Evolutionary conservation across 1,140 invertebrate species (phyloP).

Genomic region (Apis cerana): DNA sequence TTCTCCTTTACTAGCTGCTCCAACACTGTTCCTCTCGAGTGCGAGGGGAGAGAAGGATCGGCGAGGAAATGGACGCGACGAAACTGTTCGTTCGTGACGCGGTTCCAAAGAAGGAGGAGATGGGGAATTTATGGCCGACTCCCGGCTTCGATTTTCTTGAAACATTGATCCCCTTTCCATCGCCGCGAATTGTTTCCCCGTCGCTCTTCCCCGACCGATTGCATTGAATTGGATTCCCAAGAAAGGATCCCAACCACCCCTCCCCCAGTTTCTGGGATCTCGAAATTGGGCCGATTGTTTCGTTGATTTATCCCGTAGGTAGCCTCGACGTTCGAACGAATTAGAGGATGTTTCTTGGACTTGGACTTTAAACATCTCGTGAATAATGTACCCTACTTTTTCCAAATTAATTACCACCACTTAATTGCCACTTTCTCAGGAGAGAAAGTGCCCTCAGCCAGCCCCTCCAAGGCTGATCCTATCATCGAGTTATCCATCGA

Average conservation of each 20-base stretch:
- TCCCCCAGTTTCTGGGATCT: background rate
- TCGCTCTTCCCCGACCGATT: slow-evolving; percentile 4
- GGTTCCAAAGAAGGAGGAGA: slow-evolving; percentile 34
- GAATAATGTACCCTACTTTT: too few relatives aligned
- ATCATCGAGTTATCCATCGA: too few relatives aligned
- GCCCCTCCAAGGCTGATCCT: too few relatives aligned
- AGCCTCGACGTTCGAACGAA: background rate
- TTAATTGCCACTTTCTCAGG: too few relatives aligned
- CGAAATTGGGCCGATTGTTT: slow-evolving; percentile 6
- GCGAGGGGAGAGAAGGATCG: background rate
- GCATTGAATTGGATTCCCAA: slow-evolving; percentile 14
- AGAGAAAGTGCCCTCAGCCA: too few relatives aligned
- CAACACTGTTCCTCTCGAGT: too few relatives aligned
- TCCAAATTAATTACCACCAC: too few relatives aligned
- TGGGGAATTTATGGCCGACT: slow-evolving; percentile 22
- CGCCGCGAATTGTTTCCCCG: slow-evolving; percentile 20
- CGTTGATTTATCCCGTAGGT: background rate
- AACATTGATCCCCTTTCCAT: slow-evolving; percentile 33
- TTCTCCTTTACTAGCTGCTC: background rate
- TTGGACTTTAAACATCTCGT: too few relatives aligned
- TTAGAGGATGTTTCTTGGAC: background rate
- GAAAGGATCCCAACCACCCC: background rate
- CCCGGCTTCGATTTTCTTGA: slow-evolving; percentile 19
- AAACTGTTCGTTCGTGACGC: slow-evolving; percentile 48
- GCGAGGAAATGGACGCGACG: background rate